Percentiles rank a stretch among this genome's conserved stretches.
Conservation (phyloP, 2,888 invertebrate genomes). For the Caenorhabditis sp. region DNA sequence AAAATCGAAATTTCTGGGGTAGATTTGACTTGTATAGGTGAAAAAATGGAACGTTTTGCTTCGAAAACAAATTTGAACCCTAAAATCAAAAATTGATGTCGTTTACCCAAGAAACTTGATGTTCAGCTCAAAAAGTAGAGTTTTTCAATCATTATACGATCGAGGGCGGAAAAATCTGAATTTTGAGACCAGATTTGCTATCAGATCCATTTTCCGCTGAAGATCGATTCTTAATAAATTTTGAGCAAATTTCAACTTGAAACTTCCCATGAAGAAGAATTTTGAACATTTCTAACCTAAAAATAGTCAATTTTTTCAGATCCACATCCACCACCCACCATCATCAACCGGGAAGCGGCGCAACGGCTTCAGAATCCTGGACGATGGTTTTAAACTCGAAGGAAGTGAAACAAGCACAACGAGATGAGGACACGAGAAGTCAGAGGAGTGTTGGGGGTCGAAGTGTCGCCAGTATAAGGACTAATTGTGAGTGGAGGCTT, state of each 20-base stretch:
- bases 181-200: no score
- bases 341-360: slow-evolving; percentile 43
- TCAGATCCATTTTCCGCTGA: no score
- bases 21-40: no score
- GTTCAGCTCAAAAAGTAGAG: no score
- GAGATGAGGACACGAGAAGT: slow-evolving; percentile 57
- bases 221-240: no score
- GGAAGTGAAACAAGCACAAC: slow-evolving; percentile 24
- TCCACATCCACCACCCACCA: slow-evolving; percentile 37
- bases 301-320: slow-evolving; percentile 1
- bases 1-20: no score
- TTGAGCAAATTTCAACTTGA: not conserved
- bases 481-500: slow-evolving; percentile 39
- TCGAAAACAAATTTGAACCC: no score
- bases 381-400: slow-evolving; percentile 59
- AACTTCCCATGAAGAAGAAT: not conserved
- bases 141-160: no score
- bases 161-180: not conserved
- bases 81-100: no score
- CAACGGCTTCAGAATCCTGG: slow-evolving; percentile 59
- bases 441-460: slow-evolving; percentile 45
- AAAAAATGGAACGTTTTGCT: no score
- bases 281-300: not conserved
- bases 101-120: no score
- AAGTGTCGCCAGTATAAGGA: slow-evolving; percentile 49